Evolutionary conservation across 1,140 invertebrate species (phyloP).

Genomic region (Heterodera schachtii): DNA sequence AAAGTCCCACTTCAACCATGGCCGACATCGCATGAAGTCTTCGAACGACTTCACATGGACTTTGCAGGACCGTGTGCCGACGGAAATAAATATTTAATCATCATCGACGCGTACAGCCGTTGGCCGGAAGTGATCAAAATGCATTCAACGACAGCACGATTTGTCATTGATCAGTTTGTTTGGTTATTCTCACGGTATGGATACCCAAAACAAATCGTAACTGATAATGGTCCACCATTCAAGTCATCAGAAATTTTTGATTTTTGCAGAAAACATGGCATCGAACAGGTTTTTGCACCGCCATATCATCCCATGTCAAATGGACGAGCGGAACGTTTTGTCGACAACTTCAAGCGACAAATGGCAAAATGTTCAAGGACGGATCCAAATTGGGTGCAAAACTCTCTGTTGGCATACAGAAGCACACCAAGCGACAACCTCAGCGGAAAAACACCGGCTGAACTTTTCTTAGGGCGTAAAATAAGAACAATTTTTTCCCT

Average conservation of each 20-base stretch:
- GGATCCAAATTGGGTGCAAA: no score
- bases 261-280: no score
- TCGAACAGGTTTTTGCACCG: no score
- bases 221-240: no score
- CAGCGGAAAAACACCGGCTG: background rate
- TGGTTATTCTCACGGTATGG: constrained; percentile 12
- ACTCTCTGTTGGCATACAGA: background rate
- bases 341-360: constrained; percentile 6
- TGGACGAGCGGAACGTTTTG: background rate
- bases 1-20: constrained; percentile 32
- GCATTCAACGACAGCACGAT: background rate
- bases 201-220: no score
- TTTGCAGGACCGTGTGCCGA: constrained; percentile 65
- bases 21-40: constrained; percentile 34
- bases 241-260: no score
- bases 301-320: no score
- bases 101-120: background rate
- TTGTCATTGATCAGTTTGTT: background rate
- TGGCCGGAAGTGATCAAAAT: constrained; percentile 4
- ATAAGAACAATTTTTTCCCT: background rate
- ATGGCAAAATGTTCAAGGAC: background rate
- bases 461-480: background rate
- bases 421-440: background rate
- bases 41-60: constrained; percentile 66
- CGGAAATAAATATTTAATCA: constrained; percentile 28